Base-by-base conservation (phyloP, 2,113 vertebrate species). In the Muntiacus muntjak region DNA sequence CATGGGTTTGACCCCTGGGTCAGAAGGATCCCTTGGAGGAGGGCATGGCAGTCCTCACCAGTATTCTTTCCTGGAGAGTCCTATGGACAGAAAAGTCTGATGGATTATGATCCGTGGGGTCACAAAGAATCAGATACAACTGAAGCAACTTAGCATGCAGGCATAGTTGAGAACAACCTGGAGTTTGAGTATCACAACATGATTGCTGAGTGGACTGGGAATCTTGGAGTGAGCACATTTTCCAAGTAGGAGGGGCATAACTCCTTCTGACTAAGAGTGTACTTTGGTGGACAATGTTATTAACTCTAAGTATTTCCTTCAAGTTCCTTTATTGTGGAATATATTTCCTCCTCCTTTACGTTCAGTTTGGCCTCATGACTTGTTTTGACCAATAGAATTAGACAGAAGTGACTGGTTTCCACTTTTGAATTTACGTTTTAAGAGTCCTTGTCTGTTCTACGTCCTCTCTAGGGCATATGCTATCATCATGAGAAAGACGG, bases 401-500 rank as follows among this genome's bases (percentile, higher is more conserved):
- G 43, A 26, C 3, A 86, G 57, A 26, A n/a, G 23, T 94, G 12
- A 54, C 15, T 28, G 19, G 21, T 28, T 82, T 30, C 3, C 3
- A 33, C 6, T 33, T 82, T 87, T 52, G 3, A 26, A 6, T 17
- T 81, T 43, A 16, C 4, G 23, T 64, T 23, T 79, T 47, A 28
- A 79, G 7, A 78, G 16, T 54, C 3, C 54, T 13, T 23, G 6
- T 54, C 40, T 76, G 6, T 5, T 60, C 28, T 26, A 21, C 14
- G 91, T 28, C 11, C 6, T 52, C 17, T 45, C 6, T 30, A 81
- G n/a, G 36, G 17, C 17, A 87, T 76, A 16, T 9, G 8, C 1
- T 26, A 36, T 25, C 16, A 47, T 3, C 9, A 5, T 55, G 52
- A 45, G 33, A 28, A 30, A 10, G 6, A 36, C 0, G 1, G 25